Evolutionary conservation across 2,888 invertebrate species (phyloP), one percentile per base, ranked within the genome.

Genomic region (Meta bourneti): DNA sequence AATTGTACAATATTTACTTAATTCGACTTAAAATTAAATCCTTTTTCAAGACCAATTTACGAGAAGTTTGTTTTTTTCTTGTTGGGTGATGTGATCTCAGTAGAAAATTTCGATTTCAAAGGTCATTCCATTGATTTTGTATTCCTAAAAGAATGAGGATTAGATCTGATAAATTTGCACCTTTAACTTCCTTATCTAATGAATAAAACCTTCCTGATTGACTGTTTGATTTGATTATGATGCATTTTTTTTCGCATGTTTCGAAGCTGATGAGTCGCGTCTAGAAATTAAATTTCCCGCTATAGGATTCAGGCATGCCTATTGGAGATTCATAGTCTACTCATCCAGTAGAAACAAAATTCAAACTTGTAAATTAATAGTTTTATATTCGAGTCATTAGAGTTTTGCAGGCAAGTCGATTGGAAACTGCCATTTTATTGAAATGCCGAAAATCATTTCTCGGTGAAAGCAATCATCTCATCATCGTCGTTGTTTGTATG

Each of bases 251-350:
- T 16, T 72, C 19, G 0, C 6, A 34, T 19, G 13, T 19, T 52
- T 70, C 20, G 49, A n/a, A 82, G 7, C 19, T 34, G 34, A 34
- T 34, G 34, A 34, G 34, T 34, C 16, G 61, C 61, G 16, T 61
- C 8, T 16, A 52, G 20, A 54, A 74, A 72, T 84, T 84, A 84
- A 84, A 84, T 84, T 84, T 84, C 84, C 74, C 84, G 84, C 84
- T 75, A 84, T 52, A 20, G 8, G 19, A 16, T 9, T 11, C 34
- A 84, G 74, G 84, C 84, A 84, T 84, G 84, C 84, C 75, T 84
- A 84, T 72, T 84, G 61, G 84, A 48, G 54, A 75, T 54, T 84
- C 74, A 48, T 84, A 54, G 16, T 51, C 11, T 48, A 74, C 48
- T 34, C 74, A 61, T 54, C 75, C 34, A 75, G 61, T 84, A 52